A percentile compares a stretch with the other conserved stretches of the same genome.
These are phyloP conservation scores for Colistium nudipinnis DNA, from an alignment of 2,113 vertebrate genomes.

Conservation along the genomic window DNA sequence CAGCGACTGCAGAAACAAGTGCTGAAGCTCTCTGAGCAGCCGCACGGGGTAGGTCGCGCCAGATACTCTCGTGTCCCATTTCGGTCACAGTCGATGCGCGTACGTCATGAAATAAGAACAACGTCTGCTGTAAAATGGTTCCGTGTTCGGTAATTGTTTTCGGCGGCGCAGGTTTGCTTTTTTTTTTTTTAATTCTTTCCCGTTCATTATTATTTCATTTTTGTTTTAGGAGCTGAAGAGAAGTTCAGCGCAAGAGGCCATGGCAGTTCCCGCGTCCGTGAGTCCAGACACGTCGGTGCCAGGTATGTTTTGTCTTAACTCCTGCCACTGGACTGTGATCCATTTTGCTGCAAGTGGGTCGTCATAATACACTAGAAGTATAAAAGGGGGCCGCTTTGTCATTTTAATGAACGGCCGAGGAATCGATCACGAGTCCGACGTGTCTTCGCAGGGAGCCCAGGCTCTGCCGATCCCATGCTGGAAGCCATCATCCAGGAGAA, in stretches of 20 bases:
- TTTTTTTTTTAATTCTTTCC: background rate
- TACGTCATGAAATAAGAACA: too few relatives aligned
- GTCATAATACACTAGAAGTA: background rate
- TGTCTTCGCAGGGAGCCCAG: constrained; percentile 81
- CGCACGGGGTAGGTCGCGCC: constrained; percentile 86
- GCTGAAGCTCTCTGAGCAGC: constrained; percentile 88
- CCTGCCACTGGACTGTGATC: background rate
- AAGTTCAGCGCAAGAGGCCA: constrained; percentile 68
- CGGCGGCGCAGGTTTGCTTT: background rate
- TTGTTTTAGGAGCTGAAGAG: constrained; percentile 73
- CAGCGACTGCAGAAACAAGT: constrained; percentile 96
- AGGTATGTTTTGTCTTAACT: constrained; percentile 56
- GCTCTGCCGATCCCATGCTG: constrained; percentile 85
- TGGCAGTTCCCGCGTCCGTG: constrained; percentile 66
- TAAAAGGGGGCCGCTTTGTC: background rate
- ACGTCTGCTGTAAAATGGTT: too few relatives aligned
- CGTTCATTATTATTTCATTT: background rate
- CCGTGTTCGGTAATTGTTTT: too few relatives aligned
- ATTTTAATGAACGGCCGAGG: background rate
- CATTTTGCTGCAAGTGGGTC: background rate
- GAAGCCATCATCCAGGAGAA: constrained; percentile 90
- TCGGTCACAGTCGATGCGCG: too few relatives aligned
- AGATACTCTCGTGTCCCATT: too few relatives aligned
- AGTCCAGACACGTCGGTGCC: constrained; percentile 82
- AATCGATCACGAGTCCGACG: background rate